Percentiles rank a stretch among this genome's conserved stretches.
Conservation (phyloP, 2,113 vertebrate genomes). For the Nannospalax galili region DNA sequence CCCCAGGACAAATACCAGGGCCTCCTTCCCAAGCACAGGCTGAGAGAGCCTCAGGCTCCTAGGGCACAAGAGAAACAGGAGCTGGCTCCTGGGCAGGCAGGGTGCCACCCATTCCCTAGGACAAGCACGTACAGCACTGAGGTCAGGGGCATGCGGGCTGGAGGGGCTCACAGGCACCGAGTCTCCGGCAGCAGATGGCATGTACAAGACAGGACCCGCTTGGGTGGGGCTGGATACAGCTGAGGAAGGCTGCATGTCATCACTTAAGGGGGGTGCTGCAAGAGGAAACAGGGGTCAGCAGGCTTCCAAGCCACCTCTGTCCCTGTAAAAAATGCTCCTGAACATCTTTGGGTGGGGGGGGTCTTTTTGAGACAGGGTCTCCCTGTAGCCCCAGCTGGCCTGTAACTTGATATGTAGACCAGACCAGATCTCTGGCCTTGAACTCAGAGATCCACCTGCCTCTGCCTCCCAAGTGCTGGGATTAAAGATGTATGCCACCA, state of each 20-base stretch:
- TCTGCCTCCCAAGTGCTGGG: too few species aligned
- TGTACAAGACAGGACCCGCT: constrained; percentile 87
- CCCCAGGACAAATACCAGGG: background rate
- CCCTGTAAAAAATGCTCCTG: background rate
- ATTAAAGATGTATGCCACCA: too few species aligned
- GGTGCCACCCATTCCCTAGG: constrained; percentile 44
- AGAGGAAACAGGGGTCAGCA: constrained; percentile 43
- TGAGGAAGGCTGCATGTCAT: constrained; percentile 90
- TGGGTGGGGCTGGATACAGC: constrained; percentile 92
- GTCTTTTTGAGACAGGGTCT: too few species aligned
- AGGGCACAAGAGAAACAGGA: background rate
- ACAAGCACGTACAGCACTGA: constrained; percentile 87
- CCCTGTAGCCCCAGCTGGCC: too few species aligned
- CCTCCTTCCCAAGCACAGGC: background rate
- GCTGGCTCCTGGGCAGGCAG: background rate
- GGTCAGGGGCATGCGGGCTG: constrained; percentile 90
- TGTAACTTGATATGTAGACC: too few species aligned
- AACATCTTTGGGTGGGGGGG: too few species aligned
- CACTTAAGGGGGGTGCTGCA: constrained; percentile 89
- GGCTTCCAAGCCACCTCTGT: background rate
- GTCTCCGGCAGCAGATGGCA: constrained; percentile 88
- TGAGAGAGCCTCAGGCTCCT: background rate
- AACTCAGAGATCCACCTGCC: too few species aligned
- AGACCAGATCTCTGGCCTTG: too few species aligned
- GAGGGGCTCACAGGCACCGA: constrained; percentile 88